Percentiles rank a stretch among this genome's conserved stretches.
Evolutionary conservation across 2,113 vertebrate species (phyloP).

Genomic region (Channa maculata): DNA sequence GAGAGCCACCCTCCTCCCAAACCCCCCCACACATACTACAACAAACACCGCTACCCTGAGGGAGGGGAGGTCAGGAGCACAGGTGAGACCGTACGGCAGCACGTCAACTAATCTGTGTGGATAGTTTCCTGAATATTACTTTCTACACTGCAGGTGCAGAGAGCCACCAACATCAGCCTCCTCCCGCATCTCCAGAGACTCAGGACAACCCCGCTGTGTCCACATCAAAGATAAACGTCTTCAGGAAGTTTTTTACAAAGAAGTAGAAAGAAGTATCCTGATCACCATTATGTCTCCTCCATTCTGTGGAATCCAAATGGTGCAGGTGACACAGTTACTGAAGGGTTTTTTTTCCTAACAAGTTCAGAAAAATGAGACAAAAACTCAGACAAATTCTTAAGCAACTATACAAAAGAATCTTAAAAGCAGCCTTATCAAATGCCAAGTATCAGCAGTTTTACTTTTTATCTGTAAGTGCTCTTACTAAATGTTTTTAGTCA

Average conservation of each 20-base stretch:
- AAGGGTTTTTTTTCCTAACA: no score
- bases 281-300: background rate
- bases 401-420: no score
- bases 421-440: no score
- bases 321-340: background rate
- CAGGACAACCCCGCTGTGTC: conserved; percentile 13
- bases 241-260: conserved; percentile 79
- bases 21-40: conserved; percentile 83
- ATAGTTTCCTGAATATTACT: background rate
- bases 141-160: conserved; percentile 7
- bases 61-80: conserved; percentile 38
- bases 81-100: conserved; percentile 42
- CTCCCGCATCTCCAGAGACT: conserved; percentile 2
- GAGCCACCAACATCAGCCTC: background rate
- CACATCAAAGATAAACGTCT: conserved; percentile 57
- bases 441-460: no score
- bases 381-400: no score
- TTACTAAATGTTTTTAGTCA: no score
- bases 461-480: no score
- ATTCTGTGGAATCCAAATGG: background rate
- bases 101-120: no score
- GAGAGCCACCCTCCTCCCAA: conserved; percentile 75
- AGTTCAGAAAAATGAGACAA: no score
- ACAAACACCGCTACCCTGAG: conserved; percentile 71
- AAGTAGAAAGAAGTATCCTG: conserved; percentile 34